Base-by-base conservation (phyloP, 2,113 vertebrate genomes). In the Delphinus delphis region DNA sequence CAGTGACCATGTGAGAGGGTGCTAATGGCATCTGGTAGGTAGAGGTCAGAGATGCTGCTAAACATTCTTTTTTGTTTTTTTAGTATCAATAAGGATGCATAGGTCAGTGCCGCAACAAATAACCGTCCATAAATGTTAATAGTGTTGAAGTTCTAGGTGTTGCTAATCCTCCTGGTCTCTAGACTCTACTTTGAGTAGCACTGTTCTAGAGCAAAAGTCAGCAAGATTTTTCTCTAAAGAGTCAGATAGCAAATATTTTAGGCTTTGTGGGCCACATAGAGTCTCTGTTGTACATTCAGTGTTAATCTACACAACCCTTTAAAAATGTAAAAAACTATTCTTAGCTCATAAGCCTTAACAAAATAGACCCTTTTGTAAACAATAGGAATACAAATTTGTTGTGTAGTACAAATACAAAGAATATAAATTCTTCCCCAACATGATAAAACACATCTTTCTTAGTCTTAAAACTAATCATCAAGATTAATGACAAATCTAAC, bases 401-500 rank as follows among this genome's bases (percentile, higher is more conserved):
- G 26, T 93, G 53, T 8, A 90, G 79, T 73, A 94, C 0, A 76
- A 85, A 53, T 23, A 70, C 41, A 76, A 86, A 93, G 12, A 88
- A 53, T 3, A 50, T 33, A 84, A 77, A 53, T 63, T 93, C 41
- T 92, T 68, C 36, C 9, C 67, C 3, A 74, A 87, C 15, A 47
- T 33, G 12, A 47, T 50, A 93, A 68, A 81, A 87, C 62, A 20
- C 25, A 67, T 80, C 12, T 25, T 88, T 79, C 14, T 73, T 38
- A 67, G 20, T 53, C 76, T 88, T 96, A 74, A 79, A 92, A 63
- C 14, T n/a, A 93, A 53, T 71, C 26, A 36, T 71, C 28, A 81
- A 86, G 17, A 68, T 92, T 80, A 96, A 80, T 82, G 38, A 93
- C 33, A 76, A 65, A 68, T 93, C 9, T 79, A 93, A 58, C 10